These are phyloP conservation scores for Lophura nycthemera DNA, from an alignment of 2,113 vertebrate species.

Conservation along the genomic window DNA sequence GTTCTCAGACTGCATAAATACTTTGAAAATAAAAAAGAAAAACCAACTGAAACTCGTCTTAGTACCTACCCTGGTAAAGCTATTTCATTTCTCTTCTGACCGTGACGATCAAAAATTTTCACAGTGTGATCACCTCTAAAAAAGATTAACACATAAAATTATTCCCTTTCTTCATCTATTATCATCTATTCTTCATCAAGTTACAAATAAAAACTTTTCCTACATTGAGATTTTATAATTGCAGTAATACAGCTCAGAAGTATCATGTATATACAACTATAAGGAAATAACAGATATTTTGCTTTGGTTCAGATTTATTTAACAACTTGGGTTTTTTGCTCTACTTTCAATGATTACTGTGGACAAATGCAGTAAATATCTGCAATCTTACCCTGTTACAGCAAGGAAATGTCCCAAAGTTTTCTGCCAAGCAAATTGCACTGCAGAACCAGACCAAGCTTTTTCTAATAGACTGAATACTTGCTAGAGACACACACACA, in stretches of 20 bases:
- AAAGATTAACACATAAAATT: conserved; percentile 16
- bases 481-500: conserved; percentile 73
- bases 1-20: neutral
- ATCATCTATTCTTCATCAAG: neutral
- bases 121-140: conserved; percentile 88
- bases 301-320: neutral
- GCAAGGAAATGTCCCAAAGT: conserved; percentile 92
- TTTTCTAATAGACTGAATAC: conserved; percentile 90
- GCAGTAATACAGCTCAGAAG: neutral
- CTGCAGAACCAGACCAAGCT: conserved; percentile 80
- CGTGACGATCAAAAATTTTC: conserved; percentile 98
- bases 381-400: conserved; percentile 91
- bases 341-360: neutral
- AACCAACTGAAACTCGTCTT: neutral
- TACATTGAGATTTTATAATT: neutral
- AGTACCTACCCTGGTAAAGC: conserved; percentile 88
- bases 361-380: neutral
- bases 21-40: neutral
- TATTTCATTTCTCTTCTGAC: conserved; percentile 93
- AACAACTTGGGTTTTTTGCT: neutral
- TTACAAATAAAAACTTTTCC: neutral
- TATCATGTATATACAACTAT: neutral
- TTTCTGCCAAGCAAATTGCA: conserved; percentile 95
- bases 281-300: neutral
- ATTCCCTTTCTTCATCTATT: neutral